These are phyloP conservation scores for Pelochelys cantorii DNA, from an alignment of 2,797 vertebrate species.

Conservation along the genomic window DNA sequence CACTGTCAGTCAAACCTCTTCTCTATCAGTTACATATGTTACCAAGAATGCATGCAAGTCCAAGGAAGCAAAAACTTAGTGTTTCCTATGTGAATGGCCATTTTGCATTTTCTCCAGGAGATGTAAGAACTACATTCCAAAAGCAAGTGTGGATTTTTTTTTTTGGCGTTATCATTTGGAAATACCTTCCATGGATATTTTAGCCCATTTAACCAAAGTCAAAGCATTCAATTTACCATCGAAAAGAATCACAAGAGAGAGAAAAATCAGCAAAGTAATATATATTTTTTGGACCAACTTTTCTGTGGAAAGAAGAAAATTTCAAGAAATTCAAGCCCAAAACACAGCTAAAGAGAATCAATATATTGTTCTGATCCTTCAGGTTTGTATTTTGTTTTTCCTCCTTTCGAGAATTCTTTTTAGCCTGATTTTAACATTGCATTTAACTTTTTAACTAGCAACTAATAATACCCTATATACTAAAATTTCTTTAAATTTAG, in stretches of 20 bases:
- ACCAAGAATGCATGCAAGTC: not conserved
- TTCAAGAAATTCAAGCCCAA: not conserved
- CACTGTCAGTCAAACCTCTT: not conserved
- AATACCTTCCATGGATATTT: not conserved
- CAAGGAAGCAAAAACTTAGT: not conserved
- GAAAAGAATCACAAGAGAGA: not conserved
- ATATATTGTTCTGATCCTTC: not conserved
- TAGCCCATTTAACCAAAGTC: not conserved
- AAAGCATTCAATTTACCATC: not conserved
- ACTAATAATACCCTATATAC: slow-evolving; percentile 5
- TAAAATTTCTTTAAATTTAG: slow-evolving; percentile 17
- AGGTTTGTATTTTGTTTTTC: not conserved
- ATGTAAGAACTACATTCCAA: slow-evolving; percentile 8
- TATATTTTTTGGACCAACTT: not conserved
- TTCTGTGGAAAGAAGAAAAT: not conserved
- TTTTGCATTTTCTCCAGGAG: slow-evolving; percentile 9
- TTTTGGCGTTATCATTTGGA: slow-evolving; percentile 2
- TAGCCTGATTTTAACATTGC: not conserved
- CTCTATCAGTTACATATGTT: not conserved
- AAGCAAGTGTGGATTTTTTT: not conserved
- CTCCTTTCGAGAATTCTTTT: slow-evolving; percentile 10
- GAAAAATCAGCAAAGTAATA: not conserved
- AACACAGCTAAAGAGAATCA: not conserved
- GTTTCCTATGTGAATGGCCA: not conserved
- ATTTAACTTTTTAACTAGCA: not conserved